A percentile compares a stretch with the other conserved stretches of the same genome.
phyloP scores from a whole-genome alignment of 2,888 invertebrate genomes.

The Nymphalis polychloros region DNA sequence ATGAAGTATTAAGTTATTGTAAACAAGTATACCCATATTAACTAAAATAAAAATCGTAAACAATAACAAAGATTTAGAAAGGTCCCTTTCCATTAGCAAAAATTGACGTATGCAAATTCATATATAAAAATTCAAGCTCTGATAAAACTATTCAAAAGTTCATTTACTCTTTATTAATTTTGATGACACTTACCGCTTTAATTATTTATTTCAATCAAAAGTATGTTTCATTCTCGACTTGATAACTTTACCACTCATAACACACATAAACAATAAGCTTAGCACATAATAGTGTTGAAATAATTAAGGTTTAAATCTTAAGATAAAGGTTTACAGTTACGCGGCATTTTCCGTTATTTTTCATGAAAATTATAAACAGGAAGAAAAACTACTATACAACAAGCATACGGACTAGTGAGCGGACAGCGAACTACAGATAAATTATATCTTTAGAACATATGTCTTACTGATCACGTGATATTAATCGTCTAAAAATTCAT shows the following conservation, averaged over 20 bases:
- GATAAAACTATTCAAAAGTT: constrained; percentile 3
- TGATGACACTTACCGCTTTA: constrained; percentile 65
- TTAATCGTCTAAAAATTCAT: background rate
- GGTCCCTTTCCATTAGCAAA: constrained; percentile 47
- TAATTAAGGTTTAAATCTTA: constrained; percentile 41
- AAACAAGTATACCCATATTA: constrained; percentile 15
- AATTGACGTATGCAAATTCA: background rate
- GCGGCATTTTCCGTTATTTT: constrained; percentile 73
- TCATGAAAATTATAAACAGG: constrained; percentile 66
- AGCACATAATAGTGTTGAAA: constrained; percentile 30
- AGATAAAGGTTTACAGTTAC: constrained; percentile 58
- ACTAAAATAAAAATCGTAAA: constrained; percentile 24
- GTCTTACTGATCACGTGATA: constrained; percentile 36
- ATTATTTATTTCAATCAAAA: constrained; percentile 65
- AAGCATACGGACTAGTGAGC: constrained; percentile 52
- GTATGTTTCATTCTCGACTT: constrained; percentile 77
- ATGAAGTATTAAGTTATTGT: constrained; percentile 13
- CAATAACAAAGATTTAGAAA: constrained; percentile 64
- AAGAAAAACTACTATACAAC: constrained; percentile 67
- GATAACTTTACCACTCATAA: constrained; percentile 73
- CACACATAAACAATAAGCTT: constrained; percentile 41
- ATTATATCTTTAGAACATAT: constrained; percentile 29
- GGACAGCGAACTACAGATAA: constrained; percentile 49
- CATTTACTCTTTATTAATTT: constrained; percentile 32
- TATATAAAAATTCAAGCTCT: background rate